Evolutionary conservation across 2,113 vertebrate genomes (phyloP).

Genomic region (Cochlearius cochlearius): DNA sequence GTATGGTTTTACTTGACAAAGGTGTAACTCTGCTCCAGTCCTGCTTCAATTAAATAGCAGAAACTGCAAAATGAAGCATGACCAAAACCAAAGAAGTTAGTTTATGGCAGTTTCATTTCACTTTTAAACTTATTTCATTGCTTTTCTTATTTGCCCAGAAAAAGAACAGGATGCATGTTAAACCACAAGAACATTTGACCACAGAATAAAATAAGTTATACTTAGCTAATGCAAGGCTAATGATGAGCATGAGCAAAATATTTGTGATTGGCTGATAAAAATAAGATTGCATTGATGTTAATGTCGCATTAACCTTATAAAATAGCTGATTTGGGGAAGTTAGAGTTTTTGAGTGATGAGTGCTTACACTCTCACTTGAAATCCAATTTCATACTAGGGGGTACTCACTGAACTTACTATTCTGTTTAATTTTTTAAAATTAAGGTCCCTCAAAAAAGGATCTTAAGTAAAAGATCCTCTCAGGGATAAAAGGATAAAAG

Average conservation of each 20-base stretch:
- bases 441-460: not conserved
- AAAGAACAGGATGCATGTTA: not conserved
- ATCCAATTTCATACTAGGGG: slow-evolving; percentile 10
- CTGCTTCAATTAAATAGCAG: not conserved
- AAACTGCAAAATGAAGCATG: not conserved
- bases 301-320: slow-evolving; percentile 60
- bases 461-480: not conserved
- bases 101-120: not conserved
- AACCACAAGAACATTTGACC: not conserved
- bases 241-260: slow-evolving; percentile 10
- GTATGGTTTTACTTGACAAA: not conserved
- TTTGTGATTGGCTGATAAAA: slow-evolving; percentile 47
- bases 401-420: not conserved
- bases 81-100: not conserved
- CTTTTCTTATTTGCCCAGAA: not conserved
- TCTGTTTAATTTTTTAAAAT: not conserved
- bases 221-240: not conserved
- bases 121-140: not conserved
- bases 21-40: not conserved
- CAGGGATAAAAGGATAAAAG: not conserved
- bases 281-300: slow-evolving; percentile 21
- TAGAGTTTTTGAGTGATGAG: slow-evolving; percentile 37
- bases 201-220: not conserved
- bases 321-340: slow-evolving; percentile 28
- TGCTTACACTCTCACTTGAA: slow-evolving; percentile 11